These are phyloP conservation scores for Gallinago paraguaiae DNA, from an alignment of 2,113 vertebrate genomes.

Conservation along the genomic window DNA sequence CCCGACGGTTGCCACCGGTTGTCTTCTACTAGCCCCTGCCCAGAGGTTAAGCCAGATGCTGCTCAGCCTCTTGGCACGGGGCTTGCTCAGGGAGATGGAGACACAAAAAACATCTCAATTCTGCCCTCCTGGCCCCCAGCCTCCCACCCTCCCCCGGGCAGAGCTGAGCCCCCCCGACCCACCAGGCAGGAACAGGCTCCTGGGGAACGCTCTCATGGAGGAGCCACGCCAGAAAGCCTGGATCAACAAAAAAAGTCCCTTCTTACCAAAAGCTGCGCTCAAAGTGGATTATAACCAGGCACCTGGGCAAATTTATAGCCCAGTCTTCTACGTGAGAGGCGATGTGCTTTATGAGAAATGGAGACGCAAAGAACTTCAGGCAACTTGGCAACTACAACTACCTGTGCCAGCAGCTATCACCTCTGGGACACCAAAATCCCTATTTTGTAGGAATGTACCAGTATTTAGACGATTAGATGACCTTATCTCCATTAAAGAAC, in stretches of 20 bases:
- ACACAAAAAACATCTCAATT: background rate
- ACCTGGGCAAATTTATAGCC: too few relatives aligned
- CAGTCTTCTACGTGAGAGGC: too few relatives aligned
- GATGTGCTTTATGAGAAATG: background rate
- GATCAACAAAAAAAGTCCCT: background rate
- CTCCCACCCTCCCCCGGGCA: background rate
- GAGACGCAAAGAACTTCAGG: background rate
- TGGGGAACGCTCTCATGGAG: background rate
- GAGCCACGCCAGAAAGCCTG: background rate
- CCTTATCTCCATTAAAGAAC: background rate
- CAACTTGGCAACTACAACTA: background rate
- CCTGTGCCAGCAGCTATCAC: background rate
- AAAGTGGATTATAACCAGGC: background rate
- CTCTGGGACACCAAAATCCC: background rate
- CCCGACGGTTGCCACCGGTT: background rate
- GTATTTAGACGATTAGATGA: background rate
- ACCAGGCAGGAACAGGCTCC: accelerated
- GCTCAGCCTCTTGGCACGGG: accelerated
- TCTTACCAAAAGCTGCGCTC: background rate
- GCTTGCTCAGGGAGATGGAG: background rate
- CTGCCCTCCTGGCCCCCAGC: background rate
- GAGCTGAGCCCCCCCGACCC: background rate
- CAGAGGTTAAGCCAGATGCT: background rate
- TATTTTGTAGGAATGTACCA: too few relatives aligned
- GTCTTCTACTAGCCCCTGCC: background rate